These are phyloP conservation scores for Lepeophtheirus nordmannii DNA, from an alignment of 2,888 invertebrate genomes.

Conservation along the genomic window DNA sequence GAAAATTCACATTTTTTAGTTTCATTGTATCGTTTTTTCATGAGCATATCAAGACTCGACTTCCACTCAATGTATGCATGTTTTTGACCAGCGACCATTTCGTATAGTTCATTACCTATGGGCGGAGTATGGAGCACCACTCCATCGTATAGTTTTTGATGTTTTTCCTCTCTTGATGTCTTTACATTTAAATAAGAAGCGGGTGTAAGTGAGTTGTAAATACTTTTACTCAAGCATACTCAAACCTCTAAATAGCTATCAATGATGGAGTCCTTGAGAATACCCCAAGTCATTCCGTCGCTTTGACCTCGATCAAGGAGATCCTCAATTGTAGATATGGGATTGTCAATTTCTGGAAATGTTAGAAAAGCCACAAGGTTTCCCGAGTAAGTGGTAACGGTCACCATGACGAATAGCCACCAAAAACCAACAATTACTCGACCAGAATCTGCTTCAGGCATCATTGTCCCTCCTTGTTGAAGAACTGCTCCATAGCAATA, in stretches of 20 bases:
- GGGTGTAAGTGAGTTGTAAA: background rate
- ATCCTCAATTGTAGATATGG: conserved; percentile 52
- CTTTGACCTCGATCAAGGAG: conserved; percentile 37
- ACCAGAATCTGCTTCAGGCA: conserved; percentile 70
- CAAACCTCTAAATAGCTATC: conserved; percentile 46
- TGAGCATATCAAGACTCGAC: conserved; percentile 53
- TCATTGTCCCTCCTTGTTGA: conserved; percentile 77
- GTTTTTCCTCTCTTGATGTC: conserved; percentile 47
- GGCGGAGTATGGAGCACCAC: conserved; percentile 40
- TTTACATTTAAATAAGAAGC: conserved; percentile 29
- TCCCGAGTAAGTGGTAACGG: conserved; percentile 80
- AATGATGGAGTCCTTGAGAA: conserved; percentile 54
- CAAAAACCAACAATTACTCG: conserved; percentile 69
- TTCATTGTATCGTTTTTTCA: conserved; percentile 48
- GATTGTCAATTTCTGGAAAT: conserved; percentile 62
- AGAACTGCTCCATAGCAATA: conserved; percentile 77
- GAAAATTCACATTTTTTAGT: conserved; percentile 58
- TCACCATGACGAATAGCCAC: conserved; percentile 77
- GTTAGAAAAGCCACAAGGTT: conserved; percentile 82
- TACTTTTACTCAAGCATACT: no score
- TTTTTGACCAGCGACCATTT: conserved; percentile 46
- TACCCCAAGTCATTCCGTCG: conserved; percentile 52
- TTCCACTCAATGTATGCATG: conserved; percentile 70
- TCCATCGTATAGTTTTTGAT: conserved; percentile 42
- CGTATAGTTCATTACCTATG: conserved; percentile 38